A percentile compares a stretch with the other conserved stretches of the same genome.
These are phyloP conservation scores for Carcharodon carcharias DNA, from an alignment of 2,797 vertebrate species.

Conservation along the genomic window DNA sequence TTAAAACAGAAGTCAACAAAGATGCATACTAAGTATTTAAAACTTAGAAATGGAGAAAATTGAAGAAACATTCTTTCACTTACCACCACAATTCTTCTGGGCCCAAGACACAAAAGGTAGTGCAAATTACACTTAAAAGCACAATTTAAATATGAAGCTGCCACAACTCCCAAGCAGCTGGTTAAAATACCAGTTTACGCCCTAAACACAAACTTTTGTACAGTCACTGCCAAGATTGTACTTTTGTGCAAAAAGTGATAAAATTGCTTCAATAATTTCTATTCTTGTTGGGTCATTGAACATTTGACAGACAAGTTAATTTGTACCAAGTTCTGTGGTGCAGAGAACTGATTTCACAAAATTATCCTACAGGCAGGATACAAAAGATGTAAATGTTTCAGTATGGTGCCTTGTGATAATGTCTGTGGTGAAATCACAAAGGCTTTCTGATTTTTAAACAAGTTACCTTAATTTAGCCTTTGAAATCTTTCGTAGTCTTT, in stretches of 20 bases:
- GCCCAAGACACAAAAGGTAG: not conserved
- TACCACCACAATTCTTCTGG: not conserved
- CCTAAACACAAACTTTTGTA: not conserved
- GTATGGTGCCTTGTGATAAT: not conserved
- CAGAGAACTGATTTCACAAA: not conserved
- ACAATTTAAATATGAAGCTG: not conserved
- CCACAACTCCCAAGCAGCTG: not conserved
- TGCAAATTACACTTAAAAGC: not conserved
- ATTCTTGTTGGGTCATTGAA: not conserved
- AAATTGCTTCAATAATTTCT: not conserved
- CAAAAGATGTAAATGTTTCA: not conserved
- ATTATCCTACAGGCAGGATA: not conserved
- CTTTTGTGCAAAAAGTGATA: constrained; percentile 1
- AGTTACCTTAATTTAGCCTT: constrained; percentile 3
- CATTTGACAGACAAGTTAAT: constrained; percentile 14
- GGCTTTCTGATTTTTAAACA: not conserved
- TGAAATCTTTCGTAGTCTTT: not conserved
- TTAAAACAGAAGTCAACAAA: not conserved
- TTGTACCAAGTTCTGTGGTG: not conserved
- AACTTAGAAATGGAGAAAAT: not conserved
- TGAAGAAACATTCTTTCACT: not conserved
- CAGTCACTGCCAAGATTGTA: not conserved
- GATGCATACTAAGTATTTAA: not conserved
- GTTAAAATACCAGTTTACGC: not conserved
- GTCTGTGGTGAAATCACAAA: not conserved